Conservation (phyloP, 2,113 vertebrate genomes). For the Apistogramma diplotaenia region DNA sequence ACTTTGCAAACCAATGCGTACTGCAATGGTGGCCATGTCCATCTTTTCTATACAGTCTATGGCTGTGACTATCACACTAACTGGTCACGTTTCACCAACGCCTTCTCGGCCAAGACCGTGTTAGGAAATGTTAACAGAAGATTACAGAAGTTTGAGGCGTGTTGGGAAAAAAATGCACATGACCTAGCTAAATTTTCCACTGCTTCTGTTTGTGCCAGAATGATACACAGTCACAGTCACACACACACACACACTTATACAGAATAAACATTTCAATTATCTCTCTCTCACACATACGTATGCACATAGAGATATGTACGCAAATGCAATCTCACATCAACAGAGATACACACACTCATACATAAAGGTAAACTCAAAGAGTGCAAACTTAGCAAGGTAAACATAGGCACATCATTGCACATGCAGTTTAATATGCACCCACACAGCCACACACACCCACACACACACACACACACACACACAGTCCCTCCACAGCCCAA, state of each 20-base stretch:
- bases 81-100: not conserved
- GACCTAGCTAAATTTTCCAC: conserved; percentile 25
- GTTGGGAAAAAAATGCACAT: conserved; percentile 11
- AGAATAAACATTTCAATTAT: not conserved
- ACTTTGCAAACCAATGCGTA: not conserved
- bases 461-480: conserved; percentile 13
- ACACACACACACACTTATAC: not conserved
- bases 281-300: not conserved
- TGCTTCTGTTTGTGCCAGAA: conserved; percentile 19
- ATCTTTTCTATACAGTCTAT: not conserved
- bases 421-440: not conserved
- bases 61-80: not conserved
- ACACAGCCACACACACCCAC: not conserved
- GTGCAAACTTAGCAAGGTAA: conserved; percentile 37
- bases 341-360: not conserved
- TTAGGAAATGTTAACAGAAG: conserved; percentile 35
- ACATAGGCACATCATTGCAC: conserved; percentile 12
- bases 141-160: conserved; percentile 37
- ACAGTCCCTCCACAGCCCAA: conserved; percentile 31
- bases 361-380: conserved; percentile 15
- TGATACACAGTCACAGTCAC: not conserved
- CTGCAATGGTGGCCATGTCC: not conserved
- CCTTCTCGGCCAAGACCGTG: not conserved
- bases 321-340: not conserved
- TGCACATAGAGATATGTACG: not conserved